Conservation (phyloP, 2,797 vertebrate species). For the Luscinia megarhynchos region DNA sequence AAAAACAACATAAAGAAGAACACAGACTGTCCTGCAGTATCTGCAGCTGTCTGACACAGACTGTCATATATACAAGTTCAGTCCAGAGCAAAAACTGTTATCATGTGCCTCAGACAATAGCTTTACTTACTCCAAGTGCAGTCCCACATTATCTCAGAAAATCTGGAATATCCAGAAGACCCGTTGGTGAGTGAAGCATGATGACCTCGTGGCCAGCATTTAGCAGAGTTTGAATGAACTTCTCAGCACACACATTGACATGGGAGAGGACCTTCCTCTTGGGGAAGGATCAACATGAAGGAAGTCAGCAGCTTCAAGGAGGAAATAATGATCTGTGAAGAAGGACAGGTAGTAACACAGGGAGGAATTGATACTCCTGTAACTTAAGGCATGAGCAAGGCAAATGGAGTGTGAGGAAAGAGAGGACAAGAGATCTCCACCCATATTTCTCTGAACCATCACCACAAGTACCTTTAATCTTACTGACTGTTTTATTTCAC, state of each 20-base stretch:
- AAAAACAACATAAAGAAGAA: not conserved
- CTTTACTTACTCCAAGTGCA: not conserved
- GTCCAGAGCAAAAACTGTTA: not conserved
- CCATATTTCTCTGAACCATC: not conserved
- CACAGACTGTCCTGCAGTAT: not conserved
- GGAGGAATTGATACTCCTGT: not conserved
- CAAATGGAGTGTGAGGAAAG: not conserved
- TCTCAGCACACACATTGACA: not conserved
- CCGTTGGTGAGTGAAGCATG: not conserved
- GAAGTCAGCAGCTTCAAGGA: not conserved
- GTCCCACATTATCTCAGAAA: not conserved
- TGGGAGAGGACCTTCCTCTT: not conserved
- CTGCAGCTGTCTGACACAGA: not conserved
- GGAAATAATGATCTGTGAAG: not conserved
- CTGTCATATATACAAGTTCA: not conserved
- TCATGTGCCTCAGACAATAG: not conserved
- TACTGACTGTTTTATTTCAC: not conserved
- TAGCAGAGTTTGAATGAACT: not conserved
- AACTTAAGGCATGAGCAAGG: not conserved
- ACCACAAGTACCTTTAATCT: not conserved
- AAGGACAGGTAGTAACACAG: not conserved
- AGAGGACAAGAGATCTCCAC: not conserved
- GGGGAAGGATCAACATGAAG: not conserved
- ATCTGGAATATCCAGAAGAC: not conserved
- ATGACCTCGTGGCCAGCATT: not conserved